Base-by-base conservation (phyloP, 2,888 invertebrate species). In the Eustalomyia histrio region DNA sequence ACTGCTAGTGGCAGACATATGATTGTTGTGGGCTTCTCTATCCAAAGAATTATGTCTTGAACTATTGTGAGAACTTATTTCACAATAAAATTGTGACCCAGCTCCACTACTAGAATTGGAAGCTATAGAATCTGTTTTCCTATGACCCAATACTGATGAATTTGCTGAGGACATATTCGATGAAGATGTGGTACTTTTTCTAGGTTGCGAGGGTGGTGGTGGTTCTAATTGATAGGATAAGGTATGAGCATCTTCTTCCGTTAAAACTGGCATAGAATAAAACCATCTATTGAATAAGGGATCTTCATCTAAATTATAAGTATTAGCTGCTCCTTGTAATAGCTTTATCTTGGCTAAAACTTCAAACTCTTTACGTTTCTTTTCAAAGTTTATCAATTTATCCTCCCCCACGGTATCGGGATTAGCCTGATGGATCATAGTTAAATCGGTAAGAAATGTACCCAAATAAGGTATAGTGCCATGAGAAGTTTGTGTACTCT, bases 391-490 rank as follows among this genome's bases (percentile, higher is more conserved):
- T 64, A 99, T 97, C 61, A 99, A 92, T 76, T 87, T 86, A 60
- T 96, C 95, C 80, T 95, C 96, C 57, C 94, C 93, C 52, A 89
- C 89, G 7, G 94, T 94, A 88, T 97, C 97, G 0, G 97, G 96
- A 88, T 96, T 97, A 43, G 99, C 99, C 14, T 98, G 97, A 91
- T 99, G 98, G 86, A 99, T 97, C 98, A 99, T 99, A 1, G 98
- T 99, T 83, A 99, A 93, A 91, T 99, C 99, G 2, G 99, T 99
- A 73, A 99, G 92, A 91, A 99, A 99, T 4, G 99, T 99, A 29
- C 99, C 99, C 82, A 99, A 92, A 89, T 99, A 99, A 14, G 99
- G 99, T 87, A 99, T 97, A 2, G 99, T 99, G 16, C 99, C 99
- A 88, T 97, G 95, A 83, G 95, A 96, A 84, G 96, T 96, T 84